Percentiles rank a stretch among this genome's conserved stretches.
These are phyloP conservation scores for Coremacera marginata DNA, from an alignment of 2,888 invertebrate genomes.

Conservation along the genomic window DNA sequence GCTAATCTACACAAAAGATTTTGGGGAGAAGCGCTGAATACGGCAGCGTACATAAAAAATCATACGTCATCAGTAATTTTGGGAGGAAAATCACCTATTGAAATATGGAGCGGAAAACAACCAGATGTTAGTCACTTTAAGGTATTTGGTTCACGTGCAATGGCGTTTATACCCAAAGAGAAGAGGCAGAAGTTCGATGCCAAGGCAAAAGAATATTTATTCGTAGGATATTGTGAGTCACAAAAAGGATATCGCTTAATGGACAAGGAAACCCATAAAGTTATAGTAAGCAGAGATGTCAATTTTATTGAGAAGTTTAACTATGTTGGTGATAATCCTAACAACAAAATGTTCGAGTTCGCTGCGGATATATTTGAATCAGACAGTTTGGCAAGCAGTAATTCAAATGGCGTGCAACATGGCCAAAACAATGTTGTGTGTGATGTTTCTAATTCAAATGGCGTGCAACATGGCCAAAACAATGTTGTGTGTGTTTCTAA, in stretches of 20 bases:
- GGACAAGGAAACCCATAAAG: background rate
- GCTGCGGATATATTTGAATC: constrained; percentile 7
- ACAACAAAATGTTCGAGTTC: background rate
- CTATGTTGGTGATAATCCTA: too few relatives aligned
- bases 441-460: background rate
- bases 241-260: background rate
- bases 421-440: background rate
- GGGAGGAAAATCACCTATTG: background rate
- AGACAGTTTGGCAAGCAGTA: background rate
- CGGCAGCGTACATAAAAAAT: background rate
- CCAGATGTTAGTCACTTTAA: constrained; percentile 25
- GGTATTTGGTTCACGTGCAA: constrained; percentile 33
- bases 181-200: constrained; percentile 25
- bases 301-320: too few relatives aligned
- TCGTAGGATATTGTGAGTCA: constrained; percentile 1
- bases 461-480: background rate
- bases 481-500: background rate
- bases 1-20: constrained; percentile 14
- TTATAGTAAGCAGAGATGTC: too few relatives aligned
- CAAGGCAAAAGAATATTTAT: constrained; percentile 19
- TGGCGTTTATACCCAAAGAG: constrained; percentile 34
- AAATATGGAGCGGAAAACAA: background rate
- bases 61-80: background rate
- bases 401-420: background rate
- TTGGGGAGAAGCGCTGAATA: constrained; percentile 15